Percentiles rank a stretch among this genome's conserved stretches.
Evolutionary conservation across 2,888 invertebrate genomes (phyloP).

Genomic region (Metalampra italica): DNA sequence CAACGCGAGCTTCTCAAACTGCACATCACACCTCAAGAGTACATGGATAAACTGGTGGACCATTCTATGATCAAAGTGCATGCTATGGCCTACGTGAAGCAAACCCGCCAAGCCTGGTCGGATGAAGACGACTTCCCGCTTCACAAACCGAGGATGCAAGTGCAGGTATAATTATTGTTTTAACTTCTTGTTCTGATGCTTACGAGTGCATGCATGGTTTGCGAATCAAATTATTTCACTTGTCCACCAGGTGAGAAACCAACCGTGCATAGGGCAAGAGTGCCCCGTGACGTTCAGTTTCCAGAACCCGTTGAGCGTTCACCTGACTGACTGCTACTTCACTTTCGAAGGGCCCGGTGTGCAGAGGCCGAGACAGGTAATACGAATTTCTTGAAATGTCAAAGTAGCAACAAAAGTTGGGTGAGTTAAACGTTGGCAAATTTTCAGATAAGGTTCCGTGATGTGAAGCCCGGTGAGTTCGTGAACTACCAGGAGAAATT

Average conservation of each 20-base stretch:
- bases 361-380: constrained; percentile 78
- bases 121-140: constrained; percentile 86
- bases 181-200: not conserved
- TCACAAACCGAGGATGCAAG: constrained; percentile 81
- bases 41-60: constrained; percentile 84
- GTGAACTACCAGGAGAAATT: constrained; percentile 81
- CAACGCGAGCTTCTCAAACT: constrained; percentile 81
- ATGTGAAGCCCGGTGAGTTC: constrained; percentile 81
- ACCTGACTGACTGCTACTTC: constrained; percentile 82
- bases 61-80: constrained; percentile 85
- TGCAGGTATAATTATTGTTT: constrained; percentile 65
- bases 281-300: constrained; percentile 79
- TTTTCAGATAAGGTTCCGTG: constrained; percentile 73
- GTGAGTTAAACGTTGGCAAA: not conserved
- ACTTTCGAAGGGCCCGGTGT: constrained; percentile 85
- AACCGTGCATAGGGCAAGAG: constrained; percentile 74
- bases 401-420: not conserved
- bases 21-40: constrained; percentile 81
- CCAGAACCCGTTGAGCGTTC: constrained; percentile 81
- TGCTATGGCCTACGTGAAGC: constrained; percentile 84
- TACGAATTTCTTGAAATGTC: not conserved
- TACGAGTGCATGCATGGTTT: too few relatives aligned
- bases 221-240: not conserved
- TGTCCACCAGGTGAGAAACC: constrained; percentile 55
- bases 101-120: constrained; percentile 86